Conservation (phyloP, 1,140 invertebrate species). For the Ridgeia piscesae region DNA sequence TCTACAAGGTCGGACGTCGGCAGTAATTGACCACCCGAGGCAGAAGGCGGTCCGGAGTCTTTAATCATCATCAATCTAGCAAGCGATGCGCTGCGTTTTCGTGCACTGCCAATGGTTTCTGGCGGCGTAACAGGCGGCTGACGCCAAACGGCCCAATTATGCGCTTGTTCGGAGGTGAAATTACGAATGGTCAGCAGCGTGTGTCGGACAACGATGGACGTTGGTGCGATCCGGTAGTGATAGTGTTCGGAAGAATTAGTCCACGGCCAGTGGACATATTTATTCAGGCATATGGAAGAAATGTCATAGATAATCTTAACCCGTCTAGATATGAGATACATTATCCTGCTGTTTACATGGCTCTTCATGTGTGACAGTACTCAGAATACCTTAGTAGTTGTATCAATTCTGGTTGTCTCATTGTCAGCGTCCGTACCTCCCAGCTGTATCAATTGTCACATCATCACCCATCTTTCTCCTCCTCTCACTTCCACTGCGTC, state of each 20-base stretch:
- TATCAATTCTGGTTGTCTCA: too few relatives aligned
- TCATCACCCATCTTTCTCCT: too few relatives aligned
- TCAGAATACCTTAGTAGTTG: too few relatives aligned
- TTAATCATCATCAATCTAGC: conserved; percentile 1
- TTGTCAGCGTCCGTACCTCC: too few relatives aligned
- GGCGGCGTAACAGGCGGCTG: too few relatives aligned
- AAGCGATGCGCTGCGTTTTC: neutral
- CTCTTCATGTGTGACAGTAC: too few relatives aligned
- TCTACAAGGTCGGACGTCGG: neutral
- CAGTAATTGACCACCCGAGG: neutral
- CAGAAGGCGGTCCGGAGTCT: neutral
- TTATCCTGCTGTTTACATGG: too few relatives aligned
- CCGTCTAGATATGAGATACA: too few relatives aligned
- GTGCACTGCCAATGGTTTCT: neutral
- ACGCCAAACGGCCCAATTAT: too few relatives aligned
- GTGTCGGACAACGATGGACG: neutral
- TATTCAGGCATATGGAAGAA: neutral
- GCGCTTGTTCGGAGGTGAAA: neutral
- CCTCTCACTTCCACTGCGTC: too few relatives aligned
- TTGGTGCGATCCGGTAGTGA: neutral
- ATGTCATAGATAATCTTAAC: too few relatives aligned
- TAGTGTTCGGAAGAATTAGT: neutral
- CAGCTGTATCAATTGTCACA: too few relatives aligned
- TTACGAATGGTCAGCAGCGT: neutral
- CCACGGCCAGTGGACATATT: neutral